Evolutionary conservation across 2,797 vertebrate species (phyloP).

Genomic region (Falco columbarius): DNA sequence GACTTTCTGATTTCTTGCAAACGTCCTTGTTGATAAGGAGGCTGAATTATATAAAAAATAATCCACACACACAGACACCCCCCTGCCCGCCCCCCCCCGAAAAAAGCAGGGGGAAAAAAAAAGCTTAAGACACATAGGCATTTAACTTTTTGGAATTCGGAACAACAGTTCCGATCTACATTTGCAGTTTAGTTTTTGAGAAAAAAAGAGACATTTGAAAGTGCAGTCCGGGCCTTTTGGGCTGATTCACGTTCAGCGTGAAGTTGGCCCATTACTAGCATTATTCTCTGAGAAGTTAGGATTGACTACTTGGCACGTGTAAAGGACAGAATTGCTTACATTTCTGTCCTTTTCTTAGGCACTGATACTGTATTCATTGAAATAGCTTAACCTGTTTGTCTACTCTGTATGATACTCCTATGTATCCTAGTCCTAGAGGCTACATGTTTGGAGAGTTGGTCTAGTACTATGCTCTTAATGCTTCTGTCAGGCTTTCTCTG

Average conservation of each 20-base stretch:
- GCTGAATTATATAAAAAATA: neutral
- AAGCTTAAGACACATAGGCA: neutral
- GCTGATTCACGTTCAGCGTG: neutral
- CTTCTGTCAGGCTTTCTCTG: neutral
- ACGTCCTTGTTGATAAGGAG: neutral
- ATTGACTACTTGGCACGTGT: neutral
- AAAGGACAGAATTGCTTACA: neutral
- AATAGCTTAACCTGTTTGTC: neutral
- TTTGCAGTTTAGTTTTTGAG: neutral
- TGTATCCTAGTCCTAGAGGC: neutral
- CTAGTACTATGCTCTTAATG: neutral
- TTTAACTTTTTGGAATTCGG: neutral
- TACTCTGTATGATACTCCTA: neutral
- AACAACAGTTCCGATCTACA: neutral
- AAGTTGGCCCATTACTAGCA: neutral
- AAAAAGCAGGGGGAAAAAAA: too few species aligned
- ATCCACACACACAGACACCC: accelerated
- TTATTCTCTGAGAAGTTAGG: neutral
- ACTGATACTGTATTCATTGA: neutral
- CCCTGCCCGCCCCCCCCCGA: too few species aligned
- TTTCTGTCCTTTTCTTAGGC: neutral
- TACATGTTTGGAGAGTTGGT: neutral
- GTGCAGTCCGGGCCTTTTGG: neutral
- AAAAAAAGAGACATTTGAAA: neutral
- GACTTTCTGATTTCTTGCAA: neutral